Evolutionary conservation across 2,113 vertebrate species (phyloP), one percentile per base, ranked within the genome.

Genomic region (Phrynosoma platyrhinos): DNA sequence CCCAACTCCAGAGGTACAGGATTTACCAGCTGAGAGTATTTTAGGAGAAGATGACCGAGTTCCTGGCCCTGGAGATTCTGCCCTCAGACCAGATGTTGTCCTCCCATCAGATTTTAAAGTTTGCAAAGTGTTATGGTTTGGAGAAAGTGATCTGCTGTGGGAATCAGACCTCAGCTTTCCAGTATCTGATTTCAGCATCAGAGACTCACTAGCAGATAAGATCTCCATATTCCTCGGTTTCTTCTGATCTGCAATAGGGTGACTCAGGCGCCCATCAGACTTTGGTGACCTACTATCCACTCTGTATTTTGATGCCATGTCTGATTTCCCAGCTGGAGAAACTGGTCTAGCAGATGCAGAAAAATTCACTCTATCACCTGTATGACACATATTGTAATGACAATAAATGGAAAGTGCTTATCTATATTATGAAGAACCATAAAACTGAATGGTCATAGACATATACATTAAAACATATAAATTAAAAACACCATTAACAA

Each of bases 121-220:
- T 92, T 99, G 99, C 76, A 99, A 91, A 76, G 99, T 99, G 94
- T 99, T 99, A 94, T 99, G 99, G 94, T 99, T 99, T 75, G 99
- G 99, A 0, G 99, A 99, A 93, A 99, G 95, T 9, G 99, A 99
- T 89, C 99, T 98, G 90, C 98, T 98, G 83, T 99, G 99, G 4
- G 98, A 99, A 95, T 99, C 99, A 16, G 98, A 99, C 75, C 98
- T 96, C 94, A 99, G 83, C 93, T 99, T 99, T 82, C 97, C 99
- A 0, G 98, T 96, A 53, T 99, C 99, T 0, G 99, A 99, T 92
- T 98, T 98, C 89, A 99, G 96, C 90, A 98, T 96, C 42, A 99
- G 98, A 52, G 98, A 98, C 89, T 99, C 99, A 9, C 98, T 98
- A 84, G 98, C 98, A 18, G 98, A 98, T 30, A 98, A 91, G 47